phyloP scores from a whole-genome alignment of 2,797 vertebrate species.

The Spheniscus humboldti region DNA sequence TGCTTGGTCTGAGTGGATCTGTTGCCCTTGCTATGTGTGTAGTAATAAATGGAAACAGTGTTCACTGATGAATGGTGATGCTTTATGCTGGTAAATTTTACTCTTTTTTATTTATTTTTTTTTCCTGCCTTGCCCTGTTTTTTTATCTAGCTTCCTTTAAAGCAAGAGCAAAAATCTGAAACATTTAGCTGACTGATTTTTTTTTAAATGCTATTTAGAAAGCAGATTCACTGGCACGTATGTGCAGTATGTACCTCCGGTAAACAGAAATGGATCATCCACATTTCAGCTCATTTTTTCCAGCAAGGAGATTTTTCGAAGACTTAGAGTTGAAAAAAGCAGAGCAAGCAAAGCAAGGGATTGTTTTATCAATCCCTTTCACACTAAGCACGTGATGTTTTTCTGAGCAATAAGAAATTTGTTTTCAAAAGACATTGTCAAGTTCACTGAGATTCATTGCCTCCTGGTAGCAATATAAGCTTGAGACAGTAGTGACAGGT shows the following conservation, averaged over 20 bases:
- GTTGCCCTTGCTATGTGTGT: background rate
- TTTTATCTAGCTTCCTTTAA: background rate
- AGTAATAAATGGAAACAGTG: background rate
- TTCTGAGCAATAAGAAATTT: conserved; percentile 18
- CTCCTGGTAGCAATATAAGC: background rate
- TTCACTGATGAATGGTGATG: background rate
- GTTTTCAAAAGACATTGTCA: conserved; percentile 21
- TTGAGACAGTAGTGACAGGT: background rate
- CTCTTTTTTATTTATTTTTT: background rate
- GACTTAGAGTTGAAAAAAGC: conserved; percentile 1
- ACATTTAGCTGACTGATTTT: background rate
- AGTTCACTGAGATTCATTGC: background rate
- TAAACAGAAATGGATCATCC: background rate
- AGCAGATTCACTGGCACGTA: background rate
- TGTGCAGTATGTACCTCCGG: background rate
- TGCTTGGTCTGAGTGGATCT: background rate
- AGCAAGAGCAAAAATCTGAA: background rate
- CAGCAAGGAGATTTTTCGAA: conserved; percentile 15
- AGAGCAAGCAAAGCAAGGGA: conserved; percentile 9
- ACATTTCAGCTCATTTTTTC: background rate
- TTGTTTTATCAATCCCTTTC: conserved; percentile 1
- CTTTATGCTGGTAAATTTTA: background rate
- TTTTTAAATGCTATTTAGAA: background rate
- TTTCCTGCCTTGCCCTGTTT: background rate
- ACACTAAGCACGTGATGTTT: background rate